phyloP scores from a whole-genome alignment of 2,888 invertebrate species.

The Synergus gifuensis region DNA sequence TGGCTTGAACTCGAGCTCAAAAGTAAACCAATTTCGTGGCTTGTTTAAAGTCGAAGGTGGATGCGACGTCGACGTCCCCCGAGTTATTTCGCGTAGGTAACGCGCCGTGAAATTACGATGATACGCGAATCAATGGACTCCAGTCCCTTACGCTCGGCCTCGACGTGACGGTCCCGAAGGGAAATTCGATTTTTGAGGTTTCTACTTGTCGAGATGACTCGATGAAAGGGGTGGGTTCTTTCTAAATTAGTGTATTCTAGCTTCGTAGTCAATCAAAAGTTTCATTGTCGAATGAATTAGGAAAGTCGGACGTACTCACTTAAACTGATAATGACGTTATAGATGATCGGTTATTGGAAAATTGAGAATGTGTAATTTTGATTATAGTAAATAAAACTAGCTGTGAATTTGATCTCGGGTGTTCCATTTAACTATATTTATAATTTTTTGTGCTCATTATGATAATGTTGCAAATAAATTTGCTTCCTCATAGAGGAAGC shows the following conservation, averaged over 20 bases:
- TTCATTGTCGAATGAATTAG: background rate
- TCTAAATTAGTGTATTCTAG: background rate
- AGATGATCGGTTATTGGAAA: background rate
- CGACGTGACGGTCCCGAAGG: slow-evolving; percentile 52
- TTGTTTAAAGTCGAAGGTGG: slow-evolving; percentile 74
- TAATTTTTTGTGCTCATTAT: too few relatives aligned
- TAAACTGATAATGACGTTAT: too few relatives aligned
- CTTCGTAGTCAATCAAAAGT: background rate
- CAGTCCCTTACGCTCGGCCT: slow-evolving; percentile 51
- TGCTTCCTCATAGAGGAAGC: too few relatives aligned
- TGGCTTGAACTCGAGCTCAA: slow-evolving; percentile 62
- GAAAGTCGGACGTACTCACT: too few relatives aligned
- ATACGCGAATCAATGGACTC: slow-evolving; percentile 77
- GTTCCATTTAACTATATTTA: too few relatives aligned
- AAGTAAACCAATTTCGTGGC: slow-evolving; percentile 78
- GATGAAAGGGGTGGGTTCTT: slow-evolving; percentile 7
- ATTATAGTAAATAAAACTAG: background rate
- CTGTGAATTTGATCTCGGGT: too few relatives aligned
- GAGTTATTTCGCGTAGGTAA: slow-evolving; percentile 78
- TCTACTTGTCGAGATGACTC: slow-evolving; percentile 27
- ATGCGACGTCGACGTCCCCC: slow-evolving; percentile 69
- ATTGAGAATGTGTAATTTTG: too few relatives aligned
- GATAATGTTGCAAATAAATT: too few relatives aligned
- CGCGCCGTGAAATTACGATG: slow-evolving; percentile 78
- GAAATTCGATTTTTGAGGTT: slow-evolving; percentile 54